Percentiles rank a stretch among this genome's conserved stretches.
These are phyloP conservation scores for Adoxophyes honmai DNA, from an alignment of 1,140 invertebrate genomes.

Conservation along the genomic window DNA sequence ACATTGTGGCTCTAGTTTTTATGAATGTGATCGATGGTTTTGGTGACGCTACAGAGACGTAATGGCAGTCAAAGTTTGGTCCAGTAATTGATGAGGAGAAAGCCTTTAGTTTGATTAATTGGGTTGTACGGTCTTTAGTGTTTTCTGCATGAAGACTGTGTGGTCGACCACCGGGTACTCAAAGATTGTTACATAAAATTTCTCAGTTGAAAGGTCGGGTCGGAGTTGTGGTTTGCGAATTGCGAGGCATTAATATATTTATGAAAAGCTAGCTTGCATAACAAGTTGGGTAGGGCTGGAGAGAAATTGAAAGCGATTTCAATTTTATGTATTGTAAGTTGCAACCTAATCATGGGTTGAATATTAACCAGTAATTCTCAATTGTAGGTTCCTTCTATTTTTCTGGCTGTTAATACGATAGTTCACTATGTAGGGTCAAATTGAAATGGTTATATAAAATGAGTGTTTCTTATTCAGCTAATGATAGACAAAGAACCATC, in stretches of 20 bases:
- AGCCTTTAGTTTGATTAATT: constrained; percentile 10
- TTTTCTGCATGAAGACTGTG: constrained; percentile 3
- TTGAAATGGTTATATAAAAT: no score
- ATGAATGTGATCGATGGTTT: constrained; percentile 46
- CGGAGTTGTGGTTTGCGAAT: constrained; percentile 9
- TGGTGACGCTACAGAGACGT: constrained; percentile 32
- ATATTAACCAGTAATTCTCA: no score
- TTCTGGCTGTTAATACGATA: no score
- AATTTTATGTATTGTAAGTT: constrained; percentile 18
- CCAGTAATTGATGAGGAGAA: constrained; percentile 41
- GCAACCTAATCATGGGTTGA: no score
- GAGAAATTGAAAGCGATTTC: no score
- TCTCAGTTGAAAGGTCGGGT: constrained; percentile 8
- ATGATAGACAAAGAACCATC: no score
- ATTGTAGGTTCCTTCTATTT: no score
- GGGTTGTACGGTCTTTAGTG: neutral
- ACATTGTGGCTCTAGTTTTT: constrained; percentile 31
- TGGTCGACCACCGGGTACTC: neutral
- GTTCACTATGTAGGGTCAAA: no score
- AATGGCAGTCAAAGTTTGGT: constrained; percentile 32
- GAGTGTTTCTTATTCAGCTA: no score
- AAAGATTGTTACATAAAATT: constrained; percentile 8
- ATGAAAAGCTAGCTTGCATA: neutral
- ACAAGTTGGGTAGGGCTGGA: neutral
- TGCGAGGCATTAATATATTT: neutral